phyloP scores from a whole-genome alignment of 2,797 vertebrate species.

The Chromis chromis region DNA sequence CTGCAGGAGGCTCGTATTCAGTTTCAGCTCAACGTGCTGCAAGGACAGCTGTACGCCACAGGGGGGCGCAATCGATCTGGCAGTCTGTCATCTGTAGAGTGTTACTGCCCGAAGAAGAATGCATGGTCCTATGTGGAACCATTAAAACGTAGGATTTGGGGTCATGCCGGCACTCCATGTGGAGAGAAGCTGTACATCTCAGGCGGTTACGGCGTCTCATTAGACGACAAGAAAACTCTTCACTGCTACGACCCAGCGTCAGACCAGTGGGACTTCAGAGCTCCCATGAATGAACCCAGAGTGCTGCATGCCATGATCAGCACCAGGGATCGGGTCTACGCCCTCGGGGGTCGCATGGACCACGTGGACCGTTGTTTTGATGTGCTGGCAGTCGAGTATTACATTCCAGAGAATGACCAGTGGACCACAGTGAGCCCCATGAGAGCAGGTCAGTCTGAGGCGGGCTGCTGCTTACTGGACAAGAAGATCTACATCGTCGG shows the following conservation, averaged over 20 bases:
- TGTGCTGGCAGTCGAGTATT: slow-evolving; percentile 94
- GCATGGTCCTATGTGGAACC: slow-evolving; percentile 93
- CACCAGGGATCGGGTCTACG: slow-evolving; percentile 85
- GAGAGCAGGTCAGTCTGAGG: slow-evolving; percentile 95
- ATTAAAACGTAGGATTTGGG: slow-evolving; percentile 95
- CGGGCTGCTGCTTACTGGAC: slow-evolving; percentile 92
- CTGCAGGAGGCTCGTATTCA: slow-evolving; percentile 97
- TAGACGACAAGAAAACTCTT: slow-evolving; percentile 95
- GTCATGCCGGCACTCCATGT: slow-evolving; percentile 90
- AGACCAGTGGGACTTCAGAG: slow-evolving; percentile 93
- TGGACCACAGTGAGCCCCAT: slow-evolving; percentile 97
- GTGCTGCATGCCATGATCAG: slow-evolving; percentile 95
- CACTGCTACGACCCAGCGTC: slow-evolving; percentile 90
- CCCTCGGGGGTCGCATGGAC: slow-evolving; percentile 96
- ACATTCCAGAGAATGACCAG: slow-evolving; percentile 90
- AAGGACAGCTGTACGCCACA: slow-evolving; percentile 91
- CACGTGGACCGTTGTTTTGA: slow-evolving; percentile 97
- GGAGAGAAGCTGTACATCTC: slow-evolving; percentile 91
- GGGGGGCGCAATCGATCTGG: slow-evolving; percentile 96
- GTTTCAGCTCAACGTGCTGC: slow-evolving; percentile 92
- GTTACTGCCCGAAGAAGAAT: slow-evolving; percentile 93
- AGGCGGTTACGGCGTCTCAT: slow-evolving; percentile 93
- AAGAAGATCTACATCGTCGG: slow-evolving; percentile 93
- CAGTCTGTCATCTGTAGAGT: slow-evolving; percentile 94
- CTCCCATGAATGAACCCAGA: slow-evolving; percentile 95